Percentiles rank a stretch among this genome's conserved stretches.
phyloP scores from a whole-genome alignment of 2,797 vertebrate species.

The Steatocranus sp. region DNA sequence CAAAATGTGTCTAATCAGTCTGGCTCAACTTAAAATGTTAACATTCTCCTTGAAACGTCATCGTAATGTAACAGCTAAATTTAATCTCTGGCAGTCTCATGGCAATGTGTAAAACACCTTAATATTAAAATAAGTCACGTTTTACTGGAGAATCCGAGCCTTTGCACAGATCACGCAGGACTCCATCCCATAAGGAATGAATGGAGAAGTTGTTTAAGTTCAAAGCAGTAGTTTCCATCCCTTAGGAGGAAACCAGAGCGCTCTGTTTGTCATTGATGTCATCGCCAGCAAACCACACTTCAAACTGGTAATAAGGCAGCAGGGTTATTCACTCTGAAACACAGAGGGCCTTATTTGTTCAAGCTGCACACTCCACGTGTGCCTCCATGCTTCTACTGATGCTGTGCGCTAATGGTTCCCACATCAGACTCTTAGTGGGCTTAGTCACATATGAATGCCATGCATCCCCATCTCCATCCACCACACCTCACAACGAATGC shows the following conservation, averaged over 20 bases:
- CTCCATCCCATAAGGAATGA: constrained; percentile 51
- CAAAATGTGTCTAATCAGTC: neutral
- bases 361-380: constrained; percentile 38
- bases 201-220: constrained; percentile 59
- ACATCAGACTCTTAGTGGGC: constrained; percentile 50
- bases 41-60: neutral
- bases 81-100: neutral
- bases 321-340: constrained; percentile 46
- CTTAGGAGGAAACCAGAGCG: constrained; percentile 52
- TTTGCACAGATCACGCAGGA: neutral
- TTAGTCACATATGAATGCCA: constrained; percentile 67
- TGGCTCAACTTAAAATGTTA: neutral
- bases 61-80: neutral
- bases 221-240: constrained; percentile 55
- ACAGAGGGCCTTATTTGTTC: constrained; percentile 66
- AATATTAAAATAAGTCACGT: neutral
- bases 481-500: constrained; percentile 43
- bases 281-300: constrained; percentile 64
- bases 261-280: constrained; percentile 66
- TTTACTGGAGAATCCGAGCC: neutral
- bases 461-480: constrained; percentile 46
- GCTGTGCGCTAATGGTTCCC: constrained; percentile 55
- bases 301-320: constrained; percentile 55
- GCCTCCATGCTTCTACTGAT: constrained; percentile 29
- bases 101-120: neutral